Evolutionary conservation across 2,888 invertebrate species (phyloP).

Genomic region (Patella depressa): DNA sequence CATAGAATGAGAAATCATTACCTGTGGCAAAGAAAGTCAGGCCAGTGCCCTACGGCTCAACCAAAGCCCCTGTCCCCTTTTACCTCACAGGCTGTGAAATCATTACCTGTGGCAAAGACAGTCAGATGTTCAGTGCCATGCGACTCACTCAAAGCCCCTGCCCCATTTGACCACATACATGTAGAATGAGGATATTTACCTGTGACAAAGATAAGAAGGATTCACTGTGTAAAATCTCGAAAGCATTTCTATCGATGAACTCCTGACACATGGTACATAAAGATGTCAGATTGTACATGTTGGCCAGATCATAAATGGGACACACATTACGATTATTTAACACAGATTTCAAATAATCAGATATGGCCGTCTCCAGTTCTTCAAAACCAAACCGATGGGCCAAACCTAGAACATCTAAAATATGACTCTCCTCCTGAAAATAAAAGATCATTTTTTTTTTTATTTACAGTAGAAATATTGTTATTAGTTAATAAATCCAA

Average conservation of each 20-base stretch:
- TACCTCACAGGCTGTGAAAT: too few species aligned
- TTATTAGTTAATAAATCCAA: too few species aligned
- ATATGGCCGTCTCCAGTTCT: constrained; percentile 91
- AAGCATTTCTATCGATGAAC: constrained; percentile 91
- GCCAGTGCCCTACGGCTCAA: too few species aligned
- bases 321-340: constrained; percentile 92
- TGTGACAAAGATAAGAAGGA: constrained; percentile 87
- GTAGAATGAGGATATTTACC: constrained; percentile 73
- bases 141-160: not conserved
- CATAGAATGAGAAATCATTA: too few species aligned
- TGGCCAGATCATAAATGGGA: constrained; percentile 93
- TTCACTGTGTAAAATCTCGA: constrained; percentile 86
- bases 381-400: constrained; percentile 96
- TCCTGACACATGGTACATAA: constrained; percentile 85
- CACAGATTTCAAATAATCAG: constrained; percentile 91
- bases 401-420: constrained; percentile 81
- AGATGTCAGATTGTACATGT: constrained; percentile 77
- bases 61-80: too few species aligned
- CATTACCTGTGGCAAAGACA: too few species aligned
- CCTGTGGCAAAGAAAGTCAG: too few species aligned
- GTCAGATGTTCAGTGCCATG: too few species aligned
- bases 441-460: not conserved
- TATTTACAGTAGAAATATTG: too few species aligned
- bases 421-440: constrained; percentile 64
- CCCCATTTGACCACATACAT: not conserved